Evolutionary conservation across 2,113 vertebrate genomes (phyloP).

Genomic region (Philantomba maxwellii): DNA sequence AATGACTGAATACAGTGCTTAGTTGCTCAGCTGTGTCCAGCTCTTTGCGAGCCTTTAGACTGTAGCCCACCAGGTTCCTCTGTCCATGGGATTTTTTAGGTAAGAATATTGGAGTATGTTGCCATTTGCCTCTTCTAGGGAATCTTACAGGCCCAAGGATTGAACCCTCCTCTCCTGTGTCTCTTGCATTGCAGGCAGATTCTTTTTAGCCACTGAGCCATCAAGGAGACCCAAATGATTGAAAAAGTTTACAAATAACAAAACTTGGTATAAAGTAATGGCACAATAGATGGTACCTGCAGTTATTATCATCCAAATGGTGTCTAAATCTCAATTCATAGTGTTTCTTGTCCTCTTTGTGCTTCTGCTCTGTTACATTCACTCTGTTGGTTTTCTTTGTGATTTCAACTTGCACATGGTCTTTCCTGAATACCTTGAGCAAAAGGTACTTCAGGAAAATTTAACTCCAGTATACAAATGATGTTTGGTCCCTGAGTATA

Average conservation of each 20-base stretch:
- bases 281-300: neutral
- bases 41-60: neutral
- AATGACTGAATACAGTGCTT: neutral
- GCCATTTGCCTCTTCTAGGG: neutral
- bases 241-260: neutral
- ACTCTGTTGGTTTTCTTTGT: neutral
- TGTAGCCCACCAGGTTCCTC: neutral
- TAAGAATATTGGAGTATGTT: neutral
- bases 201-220: neutral
- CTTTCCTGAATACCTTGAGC: neutral
- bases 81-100: neutral
- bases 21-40: neutral
- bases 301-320: neutral
- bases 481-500: neutral
- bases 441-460: neutral
- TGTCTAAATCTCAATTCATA: neutral
- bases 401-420: neutral
- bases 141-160: neutral
- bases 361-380: neutral
- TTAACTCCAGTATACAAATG: neutral
- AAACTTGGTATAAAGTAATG: neutral
- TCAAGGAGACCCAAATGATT: neutral
- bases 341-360: neutral
- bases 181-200: neutral
- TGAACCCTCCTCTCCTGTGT: rapidly evolving